These are phyloP conservation scores for Eupithecia dodoneata DNA, from an alignment of 2,888 invertebrate genomes.

Conservation along the genomic window DNA sequence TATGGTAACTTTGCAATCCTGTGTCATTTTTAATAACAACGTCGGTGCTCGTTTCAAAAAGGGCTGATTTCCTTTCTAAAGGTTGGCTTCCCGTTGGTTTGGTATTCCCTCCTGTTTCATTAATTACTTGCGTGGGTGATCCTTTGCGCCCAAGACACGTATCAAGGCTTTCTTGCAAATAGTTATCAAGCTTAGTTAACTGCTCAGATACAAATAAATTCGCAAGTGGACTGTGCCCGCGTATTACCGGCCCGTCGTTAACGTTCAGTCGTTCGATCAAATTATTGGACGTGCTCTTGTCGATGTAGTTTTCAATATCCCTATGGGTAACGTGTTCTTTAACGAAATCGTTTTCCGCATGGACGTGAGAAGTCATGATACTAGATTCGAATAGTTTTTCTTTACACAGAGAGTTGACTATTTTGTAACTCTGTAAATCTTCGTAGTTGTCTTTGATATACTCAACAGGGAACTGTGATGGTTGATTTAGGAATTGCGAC, in stretches of 20 bases:
- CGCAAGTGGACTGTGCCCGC: slow-evolving; percentile 68
- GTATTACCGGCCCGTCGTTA: slow-evolving; percentile 48
- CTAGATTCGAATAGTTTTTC: slow-evolving; percentile 60
- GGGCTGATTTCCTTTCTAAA: slow-evolving; percentile 44
- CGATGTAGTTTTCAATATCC: slow-evolving; percentile 20
- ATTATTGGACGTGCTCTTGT: slow-evolving; percentile 11
- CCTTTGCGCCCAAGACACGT: slow-evolving; percentile 59
- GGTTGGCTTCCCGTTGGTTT: slow-evolving; percentile 26
- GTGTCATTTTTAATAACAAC: slow-evolving; percentile 37
- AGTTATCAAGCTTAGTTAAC: slow-evolving; percentile 73
- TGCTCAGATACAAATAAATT: slow-evolving; percentile 72
- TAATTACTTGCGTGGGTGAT: slow-evolving; percentile 30
- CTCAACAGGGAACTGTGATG: slow-evolving; percentile 27
- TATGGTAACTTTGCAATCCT: slow-evolving; percentile 34
- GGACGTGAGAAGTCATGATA: slow-evolving; percentile 23
- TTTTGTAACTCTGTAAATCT: slow-evolving; percentile 78
- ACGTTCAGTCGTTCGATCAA: slow-evolving; percentile 28
- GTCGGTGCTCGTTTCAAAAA: slow-evolving; percentile 26
- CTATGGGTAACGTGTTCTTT: slow-evolving; percentile 12
- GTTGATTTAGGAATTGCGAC: slow-evolving; percentile 49
- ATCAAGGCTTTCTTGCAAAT: slow-evolving; percentile 75
- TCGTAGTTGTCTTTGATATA: slow-evolving; percentile 67
- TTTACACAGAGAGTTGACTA: slow-evolving; percentile 74
- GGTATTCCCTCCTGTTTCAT: slow-evolving; percentile 21
- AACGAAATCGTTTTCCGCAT: slow-evolving; percentile 23